Evolutionary conservation across 2,797 vertebrate genomes (phyloP).

Genomic region (Dicrostonyx torquatus): DNA sequence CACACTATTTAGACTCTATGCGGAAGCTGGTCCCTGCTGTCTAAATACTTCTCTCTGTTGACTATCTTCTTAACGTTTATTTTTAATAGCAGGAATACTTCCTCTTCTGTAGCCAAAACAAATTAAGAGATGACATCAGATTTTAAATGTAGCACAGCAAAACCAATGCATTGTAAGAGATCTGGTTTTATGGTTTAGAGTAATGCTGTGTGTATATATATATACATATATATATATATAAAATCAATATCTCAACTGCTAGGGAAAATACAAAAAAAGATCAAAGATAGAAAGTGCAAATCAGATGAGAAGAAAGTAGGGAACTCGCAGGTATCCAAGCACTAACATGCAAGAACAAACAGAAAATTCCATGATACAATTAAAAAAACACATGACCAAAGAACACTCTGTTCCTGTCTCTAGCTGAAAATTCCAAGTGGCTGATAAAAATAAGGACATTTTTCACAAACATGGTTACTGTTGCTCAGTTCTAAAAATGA

Average conservation of each 20-base stretch:
- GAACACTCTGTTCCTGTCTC: neutral
- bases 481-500: neutral
- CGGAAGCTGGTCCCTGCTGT: neutral
- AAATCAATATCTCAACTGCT: neutral
- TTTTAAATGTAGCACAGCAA: neutral
- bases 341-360: neutral
- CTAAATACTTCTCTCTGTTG: constrained; percentile 13
- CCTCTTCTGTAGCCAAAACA: neutral
- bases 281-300: neutral
- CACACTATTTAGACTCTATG: neutral
- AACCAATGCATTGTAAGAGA: neutral
- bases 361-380: neutral
- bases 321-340: neutral
- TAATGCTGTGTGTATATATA: too few species aligned
- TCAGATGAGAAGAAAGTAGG: neutral
- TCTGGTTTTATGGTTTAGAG: neutral
- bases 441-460: neutral
- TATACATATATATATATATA: neutral
- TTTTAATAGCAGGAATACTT: neutral
- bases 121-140: constrained; percentile 39
- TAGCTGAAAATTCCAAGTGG: neutral
- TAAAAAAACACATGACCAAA: neutral
- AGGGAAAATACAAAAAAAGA: neutral
- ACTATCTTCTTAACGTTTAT: neutral
- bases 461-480: neutral